Evolutionary conservation across 1,140 invertebrate genomes (phyloP).

Genomic region (Meloidogyne chitwoodi): DNA sequence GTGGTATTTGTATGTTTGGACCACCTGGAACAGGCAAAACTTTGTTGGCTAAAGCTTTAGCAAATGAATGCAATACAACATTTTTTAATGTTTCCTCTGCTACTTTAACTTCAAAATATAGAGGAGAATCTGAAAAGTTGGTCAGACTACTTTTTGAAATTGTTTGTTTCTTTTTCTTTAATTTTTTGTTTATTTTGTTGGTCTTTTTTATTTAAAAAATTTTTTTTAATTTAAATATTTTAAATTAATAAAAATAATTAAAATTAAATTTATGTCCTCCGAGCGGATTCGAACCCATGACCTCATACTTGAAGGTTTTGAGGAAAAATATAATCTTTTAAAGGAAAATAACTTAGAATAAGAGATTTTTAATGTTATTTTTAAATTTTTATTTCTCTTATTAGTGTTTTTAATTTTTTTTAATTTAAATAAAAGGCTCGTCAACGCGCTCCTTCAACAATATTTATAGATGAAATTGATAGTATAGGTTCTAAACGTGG

Average conservation of each 20-base stretch:
- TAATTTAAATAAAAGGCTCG: constrained; percentile 70
- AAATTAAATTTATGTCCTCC: no score
- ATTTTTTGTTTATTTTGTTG: neutral
- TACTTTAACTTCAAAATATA: constrained; percentile 92
- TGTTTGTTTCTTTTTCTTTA: constrained; percentile 66
- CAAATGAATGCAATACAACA: constrained; percentile 96
- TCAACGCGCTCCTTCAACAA: constrained; percentile 97
- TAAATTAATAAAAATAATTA: no score
- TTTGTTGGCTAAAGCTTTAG: constrained; percentile 96
- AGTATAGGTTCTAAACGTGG: constrained; percentile 91
- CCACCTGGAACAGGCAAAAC: constrained; percentile 98
- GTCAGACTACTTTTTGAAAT: constrained; percentile 95
- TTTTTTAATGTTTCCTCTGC: constrained; percentile 99
- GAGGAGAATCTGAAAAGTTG: constrained; percentile 96
- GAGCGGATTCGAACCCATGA: no score
- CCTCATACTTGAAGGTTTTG: no score
- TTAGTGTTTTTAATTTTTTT: neutral
- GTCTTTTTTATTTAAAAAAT: neutral
- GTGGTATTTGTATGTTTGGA: constrained; percentile 67
- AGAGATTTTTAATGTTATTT: no score
- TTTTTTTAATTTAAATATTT: neutral
- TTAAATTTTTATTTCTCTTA: no score
- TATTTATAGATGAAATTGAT: constrained; percentile 99
- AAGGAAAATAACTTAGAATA: no score
- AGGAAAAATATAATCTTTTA: no score